Percentiles rank a stretch among this genome's conserved stretches.
phyloP scores from a whole-genome alignment of 2,113 vertebrate species.

The Oryzias celebensis region DNA sequence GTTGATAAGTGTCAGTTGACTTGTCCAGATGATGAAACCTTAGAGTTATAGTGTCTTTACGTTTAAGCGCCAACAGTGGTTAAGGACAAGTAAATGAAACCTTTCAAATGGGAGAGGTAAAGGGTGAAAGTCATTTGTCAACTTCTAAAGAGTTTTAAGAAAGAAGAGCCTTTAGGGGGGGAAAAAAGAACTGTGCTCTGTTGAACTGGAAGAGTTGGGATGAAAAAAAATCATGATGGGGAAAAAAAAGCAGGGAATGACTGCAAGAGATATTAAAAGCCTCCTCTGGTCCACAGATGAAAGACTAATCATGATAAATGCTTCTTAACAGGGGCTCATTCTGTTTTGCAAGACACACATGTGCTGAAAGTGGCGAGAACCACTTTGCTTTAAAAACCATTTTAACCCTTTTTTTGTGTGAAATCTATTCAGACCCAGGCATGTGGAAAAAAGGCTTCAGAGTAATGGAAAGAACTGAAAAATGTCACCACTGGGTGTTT shows the following conservation, averaged over 20 bases:
- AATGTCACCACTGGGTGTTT: constrained; percentile 17
- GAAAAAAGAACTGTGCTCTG: constrained; percentile 32
- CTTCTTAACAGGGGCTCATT: constrained; percentile 48
- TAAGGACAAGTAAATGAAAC: constrained; percentile 55
- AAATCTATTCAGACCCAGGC: constrained; percentile 22
- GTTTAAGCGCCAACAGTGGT: not conserved
- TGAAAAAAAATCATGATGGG: constrained; percentile 42
- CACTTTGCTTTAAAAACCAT: constrained; percentile 18
- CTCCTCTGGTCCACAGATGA: constrained; percentile 62
- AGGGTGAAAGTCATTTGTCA: not conserved
- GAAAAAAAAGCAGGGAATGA: constrained; percentile 45
- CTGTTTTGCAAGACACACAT: constrained; percentile 14
- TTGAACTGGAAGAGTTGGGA: constrained; percentile 22
- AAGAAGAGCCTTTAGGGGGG: constrained; percentile 38
- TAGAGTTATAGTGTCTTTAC: not conserved
- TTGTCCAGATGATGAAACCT: no score
- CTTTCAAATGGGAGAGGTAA: constrained; percentile 29
- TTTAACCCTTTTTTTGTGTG: constrained; percentile 13
- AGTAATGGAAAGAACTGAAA: constrained; percentile 19
- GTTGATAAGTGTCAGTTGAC: no score
- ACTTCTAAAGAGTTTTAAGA: constrained; percentile 27
- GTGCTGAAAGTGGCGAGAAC: not conserved
- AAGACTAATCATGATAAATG: constrained; percentile 74
- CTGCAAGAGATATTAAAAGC: constrained; percentile 59
- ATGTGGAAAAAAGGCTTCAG: constrained; percentile 14